A percentile compares a stretch with the other conserved stretches of the same genome.
These are phyloP conservation scores for Salvator merianae DNA, from an alignment of 2,113 vertebrate genomes.

Conservation along the genomic window DNA sequence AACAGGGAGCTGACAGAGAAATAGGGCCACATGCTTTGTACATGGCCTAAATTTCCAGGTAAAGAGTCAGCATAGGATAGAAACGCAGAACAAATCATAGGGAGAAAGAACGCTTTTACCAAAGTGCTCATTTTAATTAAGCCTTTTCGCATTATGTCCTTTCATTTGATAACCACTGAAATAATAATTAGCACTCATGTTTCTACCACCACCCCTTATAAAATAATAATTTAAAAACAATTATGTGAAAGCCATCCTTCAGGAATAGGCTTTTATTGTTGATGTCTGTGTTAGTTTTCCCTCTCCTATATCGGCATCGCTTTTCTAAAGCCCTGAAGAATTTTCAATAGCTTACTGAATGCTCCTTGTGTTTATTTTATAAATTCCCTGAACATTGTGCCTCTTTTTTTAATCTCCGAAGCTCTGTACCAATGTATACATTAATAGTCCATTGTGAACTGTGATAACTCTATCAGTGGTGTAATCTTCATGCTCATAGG, in stretches of 20 bases:
- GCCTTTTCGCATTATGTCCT: not conserved
- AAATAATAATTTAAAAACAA: constrained; percentile 31
- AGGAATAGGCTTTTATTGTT: constrained; percentile 1
- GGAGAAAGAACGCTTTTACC: not conserved
- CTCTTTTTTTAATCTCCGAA: constrained; percentile 62
- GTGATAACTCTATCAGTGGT: constrained; percentile 58
- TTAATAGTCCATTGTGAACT: constrained; percentile 49
- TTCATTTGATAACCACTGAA: not conserved
- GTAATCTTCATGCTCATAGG: constrained; percentile 63
- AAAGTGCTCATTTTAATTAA: constrained; percentile 32
- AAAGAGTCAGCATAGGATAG: not conserved
- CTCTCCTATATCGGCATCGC: not conserved
- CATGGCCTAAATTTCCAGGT: too few relatives aligned
- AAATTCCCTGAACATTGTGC: constrained; percentile 52
- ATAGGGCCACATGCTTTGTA: too few relatives aligned
- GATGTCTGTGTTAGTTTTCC: constrained; percentile 23
- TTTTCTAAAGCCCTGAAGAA: constrained; percentile 33
- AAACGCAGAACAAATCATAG: constrained; percentile 17
- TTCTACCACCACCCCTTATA: constrained; percentile 12
- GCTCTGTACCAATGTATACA: constrained; percentile 39
- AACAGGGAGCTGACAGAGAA: too few relatives aligned
- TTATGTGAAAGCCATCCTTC: constrained; percentile 33
- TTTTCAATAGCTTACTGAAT: constrained; percentile 39
- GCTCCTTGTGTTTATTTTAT: constrained; percentile 45
- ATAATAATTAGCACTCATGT: constrained; percentile 27